Conservation (phyloP, 2,113 vertebrate species). For the Chloropsis cyanopogon region DNA sequence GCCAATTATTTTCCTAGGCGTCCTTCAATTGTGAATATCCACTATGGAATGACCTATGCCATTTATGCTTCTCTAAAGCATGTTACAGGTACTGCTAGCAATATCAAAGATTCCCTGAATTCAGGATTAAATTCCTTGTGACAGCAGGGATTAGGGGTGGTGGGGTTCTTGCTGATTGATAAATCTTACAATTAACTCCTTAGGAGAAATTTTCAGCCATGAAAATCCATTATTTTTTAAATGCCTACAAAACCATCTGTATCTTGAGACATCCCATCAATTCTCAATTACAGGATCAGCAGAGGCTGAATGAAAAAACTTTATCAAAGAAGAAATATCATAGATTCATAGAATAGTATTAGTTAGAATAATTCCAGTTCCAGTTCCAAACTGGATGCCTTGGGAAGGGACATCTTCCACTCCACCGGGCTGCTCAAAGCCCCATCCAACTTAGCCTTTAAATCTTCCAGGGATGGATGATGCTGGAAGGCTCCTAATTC, state of each 20-base stretch:
- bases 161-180: neutral
- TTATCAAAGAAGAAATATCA: neutral
- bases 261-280: neutral
- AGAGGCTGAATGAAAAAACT: neutral
- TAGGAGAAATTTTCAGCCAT: neutral
- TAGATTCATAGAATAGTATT: neutral
- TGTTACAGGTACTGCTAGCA: neutral
- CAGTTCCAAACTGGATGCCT: neutral
- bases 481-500: neutral
- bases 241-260: neutral
- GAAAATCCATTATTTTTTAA: neutral
- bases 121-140: neutral
- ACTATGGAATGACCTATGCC: neutral
- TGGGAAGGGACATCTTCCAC: neutral
- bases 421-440: neutral
- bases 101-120: neutral
- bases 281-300: neutral
- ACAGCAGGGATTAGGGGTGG: neutral
- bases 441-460: neutral
- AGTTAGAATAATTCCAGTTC: neutral
- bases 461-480: neutral
- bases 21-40: neutral
- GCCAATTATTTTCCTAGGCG: conserved; percentile 32
- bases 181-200: neutral
- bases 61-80: neutral